Evolutionary conservation across 2,797 vertebrate species (phyloP).

Genomic region (Arnoldichthys spilopterus): DNA sequence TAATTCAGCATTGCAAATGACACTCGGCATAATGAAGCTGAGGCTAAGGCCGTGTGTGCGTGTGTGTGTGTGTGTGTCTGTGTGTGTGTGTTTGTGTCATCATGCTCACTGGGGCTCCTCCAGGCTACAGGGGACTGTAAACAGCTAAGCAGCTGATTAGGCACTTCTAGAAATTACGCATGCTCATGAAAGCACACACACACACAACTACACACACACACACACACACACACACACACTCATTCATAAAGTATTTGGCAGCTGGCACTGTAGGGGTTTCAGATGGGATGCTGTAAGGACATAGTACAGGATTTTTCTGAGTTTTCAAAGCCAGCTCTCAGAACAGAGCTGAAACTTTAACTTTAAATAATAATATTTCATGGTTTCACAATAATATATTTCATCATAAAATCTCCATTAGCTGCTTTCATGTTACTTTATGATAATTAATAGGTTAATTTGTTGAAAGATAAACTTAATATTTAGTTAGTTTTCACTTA

Average conservation of each 20-base stretch:
- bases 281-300: too few species aligned
- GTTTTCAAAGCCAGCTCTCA: too few species aligned
- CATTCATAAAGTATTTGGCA: conserved; percentile 33
- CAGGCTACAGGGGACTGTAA: conserved; percentile 82
- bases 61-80: conserved; percentile 30
- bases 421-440: too few species aligned
- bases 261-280: not conserved
- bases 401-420: too few species aligned
- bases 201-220: conserved; percentile 35
- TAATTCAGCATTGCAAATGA: conserved; percentile 79
- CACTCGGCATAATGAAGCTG: conserved; percentile 78
- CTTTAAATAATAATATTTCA: too few species aligned
- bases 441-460: too few species aligned
- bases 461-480: too few species aligned
- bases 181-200: conserved; percentile 57
- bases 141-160: conserved; percentile 84
- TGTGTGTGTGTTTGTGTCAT: conserved; percentile 44
- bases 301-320: not conserved
- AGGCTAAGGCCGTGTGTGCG: conserved; percentile 49
- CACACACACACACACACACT: conserved; percentile 8
- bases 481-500: too few species aligned
- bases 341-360: too few species aligned
- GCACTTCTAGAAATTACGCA: conserved; percentile 57
- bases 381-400: too few species aligned
- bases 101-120: conserved; percentile 78